A percentile compares a stretch with the other conserved stretches of the same genome.
These are phyloP conservation scores for Mustela nigripes DNA, from an alignment of 2,113 vertebrate genomes.

Conservation along the genomic window DNA sequence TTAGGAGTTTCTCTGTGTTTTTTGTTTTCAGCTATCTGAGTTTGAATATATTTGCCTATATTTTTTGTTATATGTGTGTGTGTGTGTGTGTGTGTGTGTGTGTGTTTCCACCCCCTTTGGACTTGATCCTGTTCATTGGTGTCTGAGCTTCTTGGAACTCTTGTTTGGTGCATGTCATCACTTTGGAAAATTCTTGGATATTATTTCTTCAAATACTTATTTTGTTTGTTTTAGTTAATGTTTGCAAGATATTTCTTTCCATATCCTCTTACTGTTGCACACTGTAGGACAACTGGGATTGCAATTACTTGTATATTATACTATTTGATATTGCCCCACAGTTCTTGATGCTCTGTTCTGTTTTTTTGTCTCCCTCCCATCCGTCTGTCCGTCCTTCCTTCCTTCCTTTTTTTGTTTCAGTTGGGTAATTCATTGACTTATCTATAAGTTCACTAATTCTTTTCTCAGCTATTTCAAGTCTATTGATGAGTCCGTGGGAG, in stretches of 20 bases:
- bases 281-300: not conserved
- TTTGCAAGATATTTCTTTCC: no score
- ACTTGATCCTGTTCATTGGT: not conserved
- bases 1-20: not conserved
- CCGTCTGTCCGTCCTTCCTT: not conserved
- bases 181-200: not conserved
- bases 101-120: not conserved
- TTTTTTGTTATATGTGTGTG: not conserved
- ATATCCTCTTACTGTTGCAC: no score
- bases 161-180: not conserved
- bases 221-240: not conserved
- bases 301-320: not conserved
- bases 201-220: slow-evolving; percentile 7
- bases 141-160: not conserved
- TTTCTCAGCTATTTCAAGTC: not conserved
- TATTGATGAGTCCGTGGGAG: not conserved
- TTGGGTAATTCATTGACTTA: not conserved
- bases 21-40: not conserved
- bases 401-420: not conserved
- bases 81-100: no score
- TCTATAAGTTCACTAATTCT: not conserved
- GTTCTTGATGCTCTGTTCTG: not conserved
- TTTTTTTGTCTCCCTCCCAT: not conserved
- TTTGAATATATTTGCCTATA: not conserved
- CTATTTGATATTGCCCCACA: not conserved